Conservation (phyloP, 2,113 vertebrate species). For the Madoqua kirkii region DNA sequence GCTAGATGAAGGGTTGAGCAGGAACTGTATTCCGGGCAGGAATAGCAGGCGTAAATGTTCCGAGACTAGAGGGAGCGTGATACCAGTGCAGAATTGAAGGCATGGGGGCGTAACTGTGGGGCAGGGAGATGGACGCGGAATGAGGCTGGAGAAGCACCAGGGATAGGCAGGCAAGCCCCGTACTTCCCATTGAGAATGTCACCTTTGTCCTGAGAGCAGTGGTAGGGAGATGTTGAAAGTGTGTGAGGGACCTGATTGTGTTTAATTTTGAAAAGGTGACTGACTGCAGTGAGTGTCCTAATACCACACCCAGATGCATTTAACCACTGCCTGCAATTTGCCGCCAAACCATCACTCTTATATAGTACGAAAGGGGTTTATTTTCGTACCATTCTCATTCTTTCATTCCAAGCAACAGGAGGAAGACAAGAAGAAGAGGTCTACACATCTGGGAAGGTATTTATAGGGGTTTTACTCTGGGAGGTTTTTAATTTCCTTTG, state of each 20-base stretch:
- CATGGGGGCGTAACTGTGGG: rapidly evolving
- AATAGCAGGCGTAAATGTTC: neutral
- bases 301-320: neutral
- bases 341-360: neutral
- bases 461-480: neutral
- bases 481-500: constrained; percentile 36
- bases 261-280: neutral
- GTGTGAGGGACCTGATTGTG: neutral
- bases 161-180: neutral
- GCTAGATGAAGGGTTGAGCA: neutral
- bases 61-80: neutral
- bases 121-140: neutral
- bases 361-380: neutral
- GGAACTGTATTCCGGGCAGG: neutral
- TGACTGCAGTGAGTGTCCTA: neutral
- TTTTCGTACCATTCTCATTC: neutral
- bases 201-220: neutral
- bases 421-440: neutral
- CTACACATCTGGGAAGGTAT: neutral
- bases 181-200: neutral
- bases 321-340: neutral
- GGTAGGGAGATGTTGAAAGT: neutral
- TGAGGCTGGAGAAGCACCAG: neutral
- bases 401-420: neutral
- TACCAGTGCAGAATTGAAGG: neutral